phyloP scores from a whole-genome alignment of 2,888 invertebrate species.

The Steinernema carpocapsae region DNA sequence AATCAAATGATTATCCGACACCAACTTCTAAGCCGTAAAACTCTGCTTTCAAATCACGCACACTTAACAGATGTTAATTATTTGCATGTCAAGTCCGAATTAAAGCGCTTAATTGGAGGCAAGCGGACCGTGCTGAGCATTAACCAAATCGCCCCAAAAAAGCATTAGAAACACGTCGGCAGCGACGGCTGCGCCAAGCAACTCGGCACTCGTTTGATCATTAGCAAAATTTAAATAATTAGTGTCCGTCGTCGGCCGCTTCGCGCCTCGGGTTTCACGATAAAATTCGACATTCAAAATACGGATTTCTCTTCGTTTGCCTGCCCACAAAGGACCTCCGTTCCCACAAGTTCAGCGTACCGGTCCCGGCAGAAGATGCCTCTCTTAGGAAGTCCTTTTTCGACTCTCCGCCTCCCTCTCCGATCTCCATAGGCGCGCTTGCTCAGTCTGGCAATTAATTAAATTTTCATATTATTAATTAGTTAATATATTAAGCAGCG shows the following conservation, averaged over 20 bases:
- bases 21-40: no score
- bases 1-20: no score
- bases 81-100: no score
- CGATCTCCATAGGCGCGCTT: background rate
- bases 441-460: slow-evolving; percentile 34
- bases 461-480: slow-evolving; percentile 35
- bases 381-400: background rate
- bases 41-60: no score
- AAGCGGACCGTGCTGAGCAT: no score
- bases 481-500: slow-evolving; percentile 35
- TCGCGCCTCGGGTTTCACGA: slow-evolving; percentile 34
- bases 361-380: background rate
- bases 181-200: no score
- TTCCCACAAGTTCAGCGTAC: background rate
- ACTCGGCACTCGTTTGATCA: background rate
- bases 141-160: no score
- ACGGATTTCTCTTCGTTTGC: background rate
- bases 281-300: slow-evolving; percentile 16
- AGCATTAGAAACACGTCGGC: no score
- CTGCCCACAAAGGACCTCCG: background rate
- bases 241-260: slow-evolving; percentile 8
- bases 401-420: background rate
- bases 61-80: no score
- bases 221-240: slow-evolving; percentile 35
- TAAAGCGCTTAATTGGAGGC: no score